phyloP scores from a whole-genome alignment of 2,113 vertebrate genomes.

The Petroica traversi region DNA sequence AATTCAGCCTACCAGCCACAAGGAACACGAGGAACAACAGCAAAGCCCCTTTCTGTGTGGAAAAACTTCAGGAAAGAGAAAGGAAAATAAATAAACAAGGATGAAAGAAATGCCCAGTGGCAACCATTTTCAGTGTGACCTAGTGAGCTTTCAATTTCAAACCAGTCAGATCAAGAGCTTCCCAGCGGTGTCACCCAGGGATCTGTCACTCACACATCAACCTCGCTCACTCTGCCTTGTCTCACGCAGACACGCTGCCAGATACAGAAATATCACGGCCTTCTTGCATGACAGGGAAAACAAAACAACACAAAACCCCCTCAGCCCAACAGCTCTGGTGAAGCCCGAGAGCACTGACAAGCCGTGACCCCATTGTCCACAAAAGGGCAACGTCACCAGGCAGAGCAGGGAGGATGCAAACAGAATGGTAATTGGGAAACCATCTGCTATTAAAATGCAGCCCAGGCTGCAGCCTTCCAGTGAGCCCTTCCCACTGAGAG shows the following conservation, averaged over 20 bases:
- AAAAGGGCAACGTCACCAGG: neutral
- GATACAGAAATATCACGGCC: conserved; percentile 10
- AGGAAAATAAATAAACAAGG: conserved; percentile 66
- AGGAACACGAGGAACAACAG: neutral
- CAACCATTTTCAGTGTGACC: conserved; percentile 73
- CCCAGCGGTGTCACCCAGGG: conserved; percentile 65
- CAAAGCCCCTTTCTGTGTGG: neutral
- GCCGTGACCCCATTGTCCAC: neutral
- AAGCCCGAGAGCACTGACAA: neutral
- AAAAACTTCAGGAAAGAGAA: conserved; percentile 20
- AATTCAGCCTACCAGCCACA: neutral
- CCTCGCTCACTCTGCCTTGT: conserved; percentile 38
- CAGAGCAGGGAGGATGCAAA: neutral
- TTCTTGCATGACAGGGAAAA: neutral
- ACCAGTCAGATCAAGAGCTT: conserved; percentile 75
- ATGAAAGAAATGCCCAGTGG: conserved; percentile 81
- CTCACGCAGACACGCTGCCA: conserved; percentile 17
- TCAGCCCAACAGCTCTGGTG: neutral
- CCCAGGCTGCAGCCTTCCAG: neutral
- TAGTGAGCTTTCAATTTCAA: conserved; percentile 79
- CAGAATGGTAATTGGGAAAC: neutral
- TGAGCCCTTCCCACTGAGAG: neutral
- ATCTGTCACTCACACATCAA: conserved; percentile 69
- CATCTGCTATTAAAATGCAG: neutral
- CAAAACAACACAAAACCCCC: neutral